These are phyloP conservation scores for Mormyrus lacerda DNA, from an alignment of 2,113 vertebrate genomes.

Conservation along the genomic window DNA sequence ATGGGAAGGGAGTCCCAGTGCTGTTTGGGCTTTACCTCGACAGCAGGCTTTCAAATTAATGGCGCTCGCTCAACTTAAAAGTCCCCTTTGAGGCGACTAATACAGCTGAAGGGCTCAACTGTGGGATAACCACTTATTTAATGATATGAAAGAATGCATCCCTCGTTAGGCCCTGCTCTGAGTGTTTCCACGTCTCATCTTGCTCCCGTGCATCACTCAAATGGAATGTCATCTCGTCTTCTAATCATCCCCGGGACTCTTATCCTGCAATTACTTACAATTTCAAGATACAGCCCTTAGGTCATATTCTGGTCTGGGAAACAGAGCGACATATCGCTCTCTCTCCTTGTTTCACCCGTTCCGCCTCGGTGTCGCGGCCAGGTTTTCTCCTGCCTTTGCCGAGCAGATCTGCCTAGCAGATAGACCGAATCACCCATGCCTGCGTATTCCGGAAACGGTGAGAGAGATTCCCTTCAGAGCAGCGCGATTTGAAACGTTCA, in stretches of 20 bases:
- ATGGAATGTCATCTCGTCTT: constrained; percentile 81
- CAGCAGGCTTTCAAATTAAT: constrained; percentile 4
- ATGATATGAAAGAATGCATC: constrained; percentile 47
- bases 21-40: background rate
- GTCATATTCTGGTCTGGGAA: constrained; percentile 78
- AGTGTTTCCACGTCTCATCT: constrained; percentile 48
- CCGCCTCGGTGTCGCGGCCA: background rate
- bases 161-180: constrained; percentile 46
- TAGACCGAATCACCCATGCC: background rate
- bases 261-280: constrained; percentile 94
- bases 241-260: constrained; percentile 85
- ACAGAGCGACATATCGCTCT: constrained; percentile 54
- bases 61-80: background rate
- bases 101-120: constrained; percentile 21
- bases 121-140: constrained; percentile 42
- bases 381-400: background rate
- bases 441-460: background rate
- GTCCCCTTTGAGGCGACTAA: background rate
- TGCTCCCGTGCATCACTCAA: constrained; percentile 84
- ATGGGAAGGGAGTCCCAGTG: background rate
- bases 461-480: background rate
- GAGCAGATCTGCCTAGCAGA: background rate
- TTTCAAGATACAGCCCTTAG: constrained; percentile 67
- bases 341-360: background rate
- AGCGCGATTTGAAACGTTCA: background rate